Evolutionary conservation across 2,888 invertebrate species (phyloP).

Genomic region (Petrophora chlorosata): DNA sequence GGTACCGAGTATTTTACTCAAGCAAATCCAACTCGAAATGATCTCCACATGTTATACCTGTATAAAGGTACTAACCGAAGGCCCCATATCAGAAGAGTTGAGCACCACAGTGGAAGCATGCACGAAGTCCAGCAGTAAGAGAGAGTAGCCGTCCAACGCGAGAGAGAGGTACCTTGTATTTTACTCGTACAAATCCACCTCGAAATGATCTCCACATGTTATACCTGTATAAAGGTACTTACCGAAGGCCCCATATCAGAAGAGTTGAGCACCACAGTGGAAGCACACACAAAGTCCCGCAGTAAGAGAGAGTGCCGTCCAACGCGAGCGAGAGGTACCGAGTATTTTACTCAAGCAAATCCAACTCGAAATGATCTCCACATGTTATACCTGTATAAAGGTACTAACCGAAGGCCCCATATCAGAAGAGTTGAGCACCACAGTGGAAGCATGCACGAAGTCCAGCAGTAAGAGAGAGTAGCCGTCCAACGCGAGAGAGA

Average conservation of each 20-base stretch:
- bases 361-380: neutral
- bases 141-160: constrained; percentile 93
- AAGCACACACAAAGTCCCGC: no score
- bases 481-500: constrained; percentile 94
- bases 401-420: constrained; percentile 81
- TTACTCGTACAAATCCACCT: no score
- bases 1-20: no score
- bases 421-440: constrained; percentile 92
- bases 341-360: no score
- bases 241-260: no score
- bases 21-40: neutral
- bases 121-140: constrained; percentile 94
- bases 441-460: constrained; percentile 95
- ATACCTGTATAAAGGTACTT: no score
- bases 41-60: no score
- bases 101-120: constrained; percentile 95
- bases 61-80: constrained; percentile 59
- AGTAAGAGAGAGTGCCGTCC: no score
- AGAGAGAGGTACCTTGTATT: constrained; percentile 94
- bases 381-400: no score
- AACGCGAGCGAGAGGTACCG: no score
- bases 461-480: constrained; percentile 93
- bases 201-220: no score
- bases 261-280: no score
- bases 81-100: constrained; percentile 89